Evolutionary conservation across 2,888 invertebrate genomes (phyloP).

Genomic region (Mythimna pallens): DNA sequence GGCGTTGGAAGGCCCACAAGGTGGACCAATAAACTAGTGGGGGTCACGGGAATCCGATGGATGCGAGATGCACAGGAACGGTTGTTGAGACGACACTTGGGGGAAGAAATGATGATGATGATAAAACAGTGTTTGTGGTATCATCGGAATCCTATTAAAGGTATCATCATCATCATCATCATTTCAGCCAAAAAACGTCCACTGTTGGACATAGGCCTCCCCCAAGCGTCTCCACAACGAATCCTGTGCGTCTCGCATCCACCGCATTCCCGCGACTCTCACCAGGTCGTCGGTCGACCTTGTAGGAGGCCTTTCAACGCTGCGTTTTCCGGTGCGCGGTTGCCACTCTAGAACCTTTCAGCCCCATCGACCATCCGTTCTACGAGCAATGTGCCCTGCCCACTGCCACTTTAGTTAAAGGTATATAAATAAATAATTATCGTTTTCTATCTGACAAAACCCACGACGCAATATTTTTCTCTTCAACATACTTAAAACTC

Average conservation of each 20-base stretch:
- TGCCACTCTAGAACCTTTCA: too few species aligned
- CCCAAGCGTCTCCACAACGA: too few species aligned
- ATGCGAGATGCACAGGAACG: background rate
- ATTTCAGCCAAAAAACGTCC: too few species aligned
- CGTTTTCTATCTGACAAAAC: slow-evolving; percentile 5
- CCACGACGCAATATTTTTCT: slow-evolving; percentile 2
- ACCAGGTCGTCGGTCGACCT: too few species aligned
- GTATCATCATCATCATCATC: background rate
- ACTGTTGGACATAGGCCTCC: too few species aligned
- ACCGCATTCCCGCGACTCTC: too few species aligned
- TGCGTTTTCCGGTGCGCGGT: too few species aligned
- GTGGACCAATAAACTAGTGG: background rate
- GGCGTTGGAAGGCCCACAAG: background rate
- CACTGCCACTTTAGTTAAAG: too few species aligned
- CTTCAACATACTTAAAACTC: slow-evolving; percentile 32
- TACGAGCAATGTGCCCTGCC: too few species aligned
- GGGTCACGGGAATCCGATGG: background rate
- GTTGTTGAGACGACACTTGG: background rate
- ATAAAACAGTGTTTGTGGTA: background rate
- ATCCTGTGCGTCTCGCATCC: too few species aligned
- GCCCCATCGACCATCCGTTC: too few species aligned
- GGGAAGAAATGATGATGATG: background rate
- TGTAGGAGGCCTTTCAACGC: too few species aligned
- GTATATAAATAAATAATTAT: background rate
- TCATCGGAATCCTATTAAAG: background rate